Percentiles rank a stretch among this genome's conserved stretches.
These are phyloP conservation scores for Channallabes apus DNA, from an alignment of 2,797 vertebrate genomes.

Conservation along the genomic window DNA sequence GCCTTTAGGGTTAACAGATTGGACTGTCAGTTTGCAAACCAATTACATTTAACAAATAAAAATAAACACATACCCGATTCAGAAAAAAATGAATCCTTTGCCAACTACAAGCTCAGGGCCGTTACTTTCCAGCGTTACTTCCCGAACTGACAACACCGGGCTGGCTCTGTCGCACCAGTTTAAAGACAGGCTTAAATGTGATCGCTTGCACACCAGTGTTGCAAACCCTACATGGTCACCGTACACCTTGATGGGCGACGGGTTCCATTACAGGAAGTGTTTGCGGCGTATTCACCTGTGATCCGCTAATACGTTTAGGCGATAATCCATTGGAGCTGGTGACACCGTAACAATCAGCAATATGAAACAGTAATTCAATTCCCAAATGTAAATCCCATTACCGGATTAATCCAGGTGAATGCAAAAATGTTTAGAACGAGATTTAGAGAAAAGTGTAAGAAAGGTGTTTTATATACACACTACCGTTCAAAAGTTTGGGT, in stretches of 20 bases:
- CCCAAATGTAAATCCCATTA: constrained; percentile 70
- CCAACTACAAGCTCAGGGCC: neutral
- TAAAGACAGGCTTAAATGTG: neutral
- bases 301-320: constrained; percentile 72
- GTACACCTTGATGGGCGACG: constrained; percentile 28
- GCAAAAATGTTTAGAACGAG: constrained; percentile 60
- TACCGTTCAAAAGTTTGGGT: no score
- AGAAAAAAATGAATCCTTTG: neutral
- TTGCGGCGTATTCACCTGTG: constrained; percentile 66
- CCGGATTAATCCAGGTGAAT: constrained; percentile 71
- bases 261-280: constrained; percentile 66
- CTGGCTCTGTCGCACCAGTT: neutral
- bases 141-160: neutral
- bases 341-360: constrained; percentile 65
- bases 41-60: neutral
- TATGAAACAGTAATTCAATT: constrained; percentile 67
- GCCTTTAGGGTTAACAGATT: constrained; percentile 10
- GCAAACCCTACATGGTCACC: neutral
- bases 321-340: constrained; percentile 69
- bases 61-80: neutral
- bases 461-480: neutral
- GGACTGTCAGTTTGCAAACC: neutral
- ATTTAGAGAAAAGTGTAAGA: constrained; percentile 41
- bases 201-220: neutral
- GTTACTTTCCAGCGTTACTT: no score